A percentile compares a stretch with the other conserved stretches of the same genome.
These are phyloP conservation scores for Typhlichthys eigenmanni DNA, from an alignment of 2,797 vertebrate species.

Conservation along the genomic window DNA sequence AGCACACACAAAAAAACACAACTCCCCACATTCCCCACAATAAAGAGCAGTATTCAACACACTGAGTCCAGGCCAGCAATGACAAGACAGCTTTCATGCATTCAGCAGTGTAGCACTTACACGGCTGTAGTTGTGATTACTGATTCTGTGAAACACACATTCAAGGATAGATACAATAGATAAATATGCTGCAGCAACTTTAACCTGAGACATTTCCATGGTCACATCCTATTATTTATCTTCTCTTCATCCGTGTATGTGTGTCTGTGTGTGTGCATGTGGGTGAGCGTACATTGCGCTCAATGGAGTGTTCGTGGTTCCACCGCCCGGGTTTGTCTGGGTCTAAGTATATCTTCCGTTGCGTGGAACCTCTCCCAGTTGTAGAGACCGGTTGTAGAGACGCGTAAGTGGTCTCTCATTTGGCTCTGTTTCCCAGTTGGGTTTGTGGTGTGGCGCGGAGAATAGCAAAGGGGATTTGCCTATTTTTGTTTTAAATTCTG, in stretches of 20 bases:
- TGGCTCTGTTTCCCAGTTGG: constrained; percentile 55
- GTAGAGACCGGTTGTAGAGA: constrained; percentile 10
- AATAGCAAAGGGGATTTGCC: constrained; percentile 51
- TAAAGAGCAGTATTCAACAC: no score
- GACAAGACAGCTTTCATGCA: no score
- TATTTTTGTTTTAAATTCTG: constrained; percentile 31
- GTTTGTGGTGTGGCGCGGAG: constrained; percentile 54
- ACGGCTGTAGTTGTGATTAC: no score
- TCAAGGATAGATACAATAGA: no score
- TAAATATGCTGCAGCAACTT: no score
- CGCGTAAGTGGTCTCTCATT: constrained; percentile 45
- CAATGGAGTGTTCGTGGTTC: constrained; percentile 37
- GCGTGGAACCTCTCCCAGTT: constrained; percentile 63
- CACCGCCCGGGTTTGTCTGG: constrained; percentile 32
- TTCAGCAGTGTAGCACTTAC: no score
- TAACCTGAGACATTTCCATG: background rate
- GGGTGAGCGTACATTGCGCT: background rate
- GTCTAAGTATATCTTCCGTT: constrained; percentile 65
- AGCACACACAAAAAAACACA: no score
- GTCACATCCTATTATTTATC: background rate
- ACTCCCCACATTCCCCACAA: no score
- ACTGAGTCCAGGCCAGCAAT: no score
- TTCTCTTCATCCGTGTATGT: background rate
- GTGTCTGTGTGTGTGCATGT: background rate
- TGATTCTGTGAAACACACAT: no score